phyloP scores from a whole-genome alignment of 2,888 invertebrate species.

The Papilio protenor region DNA sequence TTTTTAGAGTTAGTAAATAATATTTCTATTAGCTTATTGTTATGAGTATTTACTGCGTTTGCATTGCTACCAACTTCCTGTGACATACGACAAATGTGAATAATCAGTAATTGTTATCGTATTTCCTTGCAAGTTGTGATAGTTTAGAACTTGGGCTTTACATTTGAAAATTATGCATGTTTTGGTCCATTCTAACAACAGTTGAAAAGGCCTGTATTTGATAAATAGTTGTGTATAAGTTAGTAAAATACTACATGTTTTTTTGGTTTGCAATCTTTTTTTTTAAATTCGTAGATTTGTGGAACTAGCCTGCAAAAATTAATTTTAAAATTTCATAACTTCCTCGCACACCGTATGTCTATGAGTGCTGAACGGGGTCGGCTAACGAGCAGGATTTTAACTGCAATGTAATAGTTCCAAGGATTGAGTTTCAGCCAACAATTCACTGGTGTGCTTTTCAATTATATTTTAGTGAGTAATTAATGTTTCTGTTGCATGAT shows the following conservation, averaged over 20 bases:
- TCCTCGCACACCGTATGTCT: conserved; percentile 66
- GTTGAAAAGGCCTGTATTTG: background rate
- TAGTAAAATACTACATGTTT: too few species aligned
- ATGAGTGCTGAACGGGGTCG: conserved; percentile 73
- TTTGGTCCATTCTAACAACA: background rate
- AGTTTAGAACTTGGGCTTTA: background rate
- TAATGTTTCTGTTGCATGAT: background rate
- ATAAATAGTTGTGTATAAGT: background rate
- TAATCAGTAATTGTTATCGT: conserved; percentile 9
- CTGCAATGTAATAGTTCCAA: conserved; percentile 31
- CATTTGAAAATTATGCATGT: background rate
- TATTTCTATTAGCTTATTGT: background rate
- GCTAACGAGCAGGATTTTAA: conserved; percentile 69
- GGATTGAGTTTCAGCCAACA: conserved; percentile 42
- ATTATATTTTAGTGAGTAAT: background rate
- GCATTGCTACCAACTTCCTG: background rate
- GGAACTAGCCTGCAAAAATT: conserved; percentile 51
- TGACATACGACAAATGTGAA: conserved; percentile 1
- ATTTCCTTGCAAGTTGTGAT: conserved; percentile 16
- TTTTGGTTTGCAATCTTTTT: background rate
- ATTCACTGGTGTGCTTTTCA: conserved; percentile 30
- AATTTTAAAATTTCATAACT: conserved; percentile 71
- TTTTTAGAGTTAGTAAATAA: background rate
- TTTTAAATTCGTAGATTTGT: conserved; percentile 20
- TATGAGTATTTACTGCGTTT: background rate